Evolutionary conservation across 2,888 invertebrate species (phyloP).

Genomic region (Keiferia lycopersicella): DNA sequence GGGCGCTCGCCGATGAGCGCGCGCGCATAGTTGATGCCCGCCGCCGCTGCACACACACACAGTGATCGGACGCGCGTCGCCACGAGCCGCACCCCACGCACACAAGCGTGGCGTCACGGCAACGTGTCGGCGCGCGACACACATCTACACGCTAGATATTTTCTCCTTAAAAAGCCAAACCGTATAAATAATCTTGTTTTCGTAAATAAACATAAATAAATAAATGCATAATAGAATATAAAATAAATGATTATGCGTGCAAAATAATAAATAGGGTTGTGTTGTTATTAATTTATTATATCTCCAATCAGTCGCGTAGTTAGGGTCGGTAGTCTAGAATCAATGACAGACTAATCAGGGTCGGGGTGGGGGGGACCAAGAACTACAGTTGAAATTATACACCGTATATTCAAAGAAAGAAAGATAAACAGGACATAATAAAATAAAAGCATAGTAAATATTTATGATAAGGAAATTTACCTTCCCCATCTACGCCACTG

Average conservation of each 20-base stretch:
- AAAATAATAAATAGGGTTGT: not conserved
- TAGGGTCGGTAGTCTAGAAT: not conserved
- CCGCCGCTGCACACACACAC: constrained; percentile 52
- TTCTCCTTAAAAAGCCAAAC: not conserved
- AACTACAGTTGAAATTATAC: too few species aligned
- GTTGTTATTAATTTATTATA: not conserved
- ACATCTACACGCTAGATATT: not conserved
- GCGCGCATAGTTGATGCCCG: constrained; percentile 89
- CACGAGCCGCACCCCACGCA: constrained; percentile 30
- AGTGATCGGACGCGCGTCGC: constrained; percentile 33
- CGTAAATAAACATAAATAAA: constrained; percentile 6
- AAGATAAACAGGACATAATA: not conserved
- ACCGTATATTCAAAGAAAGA: too few species aligned
- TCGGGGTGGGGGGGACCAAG: too few species aligned
- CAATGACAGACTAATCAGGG: too few species aligned
- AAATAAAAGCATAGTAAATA: not conserved
- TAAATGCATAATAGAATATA: not conserved
- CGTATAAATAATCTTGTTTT: not conserved
- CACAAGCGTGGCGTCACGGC: constrained; percentile 31
- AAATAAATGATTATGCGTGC: not conserved
- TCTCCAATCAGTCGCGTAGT: constrained; percentile 14
- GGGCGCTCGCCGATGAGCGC: constrained; percentile 92
- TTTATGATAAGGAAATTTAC: not conserved
- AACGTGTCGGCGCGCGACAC: constrained; percentile 19
- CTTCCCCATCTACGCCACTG: constrained; percentile 19